Evolutionary conservation across 2,113 vertebrate species (phyloP), one percentile per base, ranked within the genome.

Genomic region (Tyto alba): DNA sequence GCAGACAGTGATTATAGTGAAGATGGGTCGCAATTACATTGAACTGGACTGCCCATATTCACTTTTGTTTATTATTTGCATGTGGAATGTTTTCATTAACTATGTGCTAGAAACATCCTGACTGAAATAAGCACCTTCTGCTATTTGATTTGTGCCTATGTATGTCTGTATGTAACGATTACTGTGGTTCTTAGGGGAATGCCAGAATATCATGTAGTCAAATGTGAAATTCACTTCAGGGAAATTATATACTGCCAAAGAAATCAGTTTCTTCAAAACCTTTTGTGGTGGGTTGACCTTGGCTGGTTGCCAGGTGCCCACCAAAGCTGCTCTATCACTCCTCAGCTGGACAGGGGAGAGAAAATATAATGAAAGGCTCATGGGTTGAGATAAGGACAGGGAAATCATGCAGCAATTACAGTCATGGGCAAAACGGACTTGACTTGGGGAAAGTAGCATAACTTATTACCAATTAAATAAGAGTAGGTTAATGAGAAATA

Each of bases 81-180:
- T 53, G 38, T 86, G 96, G 85, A 89, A n/a, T 95, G 43, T 96
- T 95, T 96, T 98, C 76, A 78, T 96, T 96, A 95, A 36, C 77
- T 93, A 59, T 25, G 38, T 9, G 8, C 85, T 94, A 77, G 59
- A 96, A 97, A 95, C 92, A 91, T 75, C 36, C 80, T 96, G 75
- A 93, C 50, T 93, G 85, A 95, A 96, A 96, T 71, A 95, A 93
- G 32, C 32, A 89, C 78, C 85, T 95, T 94, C 75, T 88, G 67
- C n/a, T 81, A 11, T 77, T 84, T 95, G 55, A 87, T 89, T 95
- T 94, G 34, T 88, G 53, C 55, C 53, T 67, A 1, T 32, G 22
- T 57, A 14, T 26, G 9, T 32, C 4, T 43, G 4, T 41, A 20
- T 40, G 40, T 93, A 92, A 55, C 79, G 62, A 41, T 95, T 86